Evolutionary conservation across 2,797 vertebrate genomes (phyloP).

Genomic region (Eulemur mongoz): DNA sequence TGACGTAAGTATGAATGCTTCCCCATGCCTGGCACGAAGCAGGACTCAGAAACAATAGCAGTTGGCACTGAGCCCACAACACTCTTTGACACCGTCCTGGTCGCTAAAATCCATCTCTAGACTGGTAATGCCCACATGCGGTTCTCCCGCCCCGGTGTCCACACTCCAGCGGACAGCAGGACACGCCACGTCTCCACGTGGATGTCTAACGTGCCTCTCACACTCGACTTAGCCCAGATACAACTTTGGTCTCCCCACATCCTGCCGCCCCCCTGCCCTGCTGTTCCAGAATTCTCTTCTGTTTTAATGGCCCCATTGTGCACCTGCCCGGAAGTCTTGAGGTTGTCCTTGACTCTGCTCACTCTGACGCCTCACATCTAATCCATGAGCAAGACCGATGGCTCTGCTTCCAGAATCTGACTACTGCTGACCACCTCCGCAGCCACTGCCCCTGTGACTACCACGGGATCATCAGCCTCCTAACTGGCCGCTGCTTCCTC

Average conservation of each 20-base stretch:
- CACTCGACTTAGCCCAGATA: not conserved
- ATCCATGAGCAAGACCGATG: not conserved
- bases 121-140: not conserved
- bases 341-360: not conserved
- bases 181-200: accelerated
- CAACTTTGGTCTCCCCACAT: no score
- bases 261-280: not conserved
- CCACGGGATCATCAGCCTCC: not conserved
- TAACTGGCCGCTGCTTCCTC: not conserved
- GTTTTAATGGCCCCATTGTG: not conserved
- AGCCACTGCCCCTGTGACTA: not conserved
- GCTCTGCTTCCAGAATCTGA: no score
- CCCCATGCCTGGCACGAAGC: not conserved
- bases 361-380: no score
- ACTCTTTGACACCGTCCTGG: not conserved
- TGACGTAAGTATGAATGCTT: not conserved
- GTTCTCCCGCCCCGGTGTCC: not conserved
- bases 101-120: not conserved
- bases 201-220: not conserved
- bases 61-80: not conserved
- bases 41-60: not conserved
- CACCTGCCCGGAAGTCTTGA: no score
- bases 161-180: not conserved
- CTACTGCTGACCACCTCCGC: not conserved
- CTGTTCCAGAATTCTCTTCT: not conserved